Percentiles rank a stretch among this genome's conserved stretches.
These are phyloP conservation scores for Platysternon megacephalum DNA, from an alignment of 2,113 vertebrate genomes.

Conservation along the genomic window DNA sequence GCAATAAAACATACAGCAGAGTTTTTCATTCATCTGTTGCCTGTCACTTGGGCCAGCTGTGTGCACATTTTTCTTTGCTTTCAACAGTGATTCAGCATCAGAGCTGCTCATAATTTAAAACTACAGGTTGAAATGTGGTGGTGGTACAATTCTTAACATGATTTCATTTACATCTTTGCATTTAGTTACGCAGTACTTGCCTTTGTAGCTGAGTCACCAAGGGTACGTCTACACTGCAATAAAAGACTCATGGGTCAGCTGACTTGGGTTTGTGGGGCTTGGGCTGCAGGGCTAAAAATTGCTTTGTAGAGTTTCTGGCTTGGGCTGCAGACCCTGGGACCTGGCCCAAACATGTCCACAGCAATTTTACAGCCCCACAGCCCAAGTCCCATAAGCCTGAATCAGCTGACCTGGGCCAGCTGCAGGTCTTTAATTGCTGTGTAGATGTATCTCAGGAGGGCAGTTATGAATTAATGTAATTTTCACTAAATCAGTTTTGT, in stretches of 20 bases:
- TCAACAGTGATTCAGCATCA: not conserved
- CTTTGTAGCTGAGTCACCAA: not conserved
- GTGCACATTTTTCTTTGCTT: not conserved
- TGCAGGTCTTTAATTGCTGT: not conserved
- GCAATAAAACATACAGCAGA: not conserved
- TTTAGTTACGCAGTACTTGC: not conserved
- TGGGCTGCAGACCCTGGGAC: not conserved
- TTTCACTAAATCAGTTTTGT: conserved; percentile 19
- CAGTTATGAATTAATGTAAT: conserved; percentile 33
- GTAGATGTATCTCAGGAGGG: not conserved
- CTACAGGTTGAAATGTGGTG: not conserved
- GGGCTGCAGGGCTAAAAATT: not conserved
- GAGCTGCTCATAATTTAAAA: not conserved
- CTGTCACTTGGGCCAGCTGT: not conserved
- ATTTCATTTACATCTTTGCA: not conserved
- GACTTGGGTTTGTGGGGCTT: not conserved
- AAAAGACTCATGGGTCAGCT: not conserved
- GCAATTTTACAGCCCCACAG: not conserved
- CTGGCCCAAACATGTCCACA: not conserved
- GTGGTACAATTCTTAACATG: not conserved
- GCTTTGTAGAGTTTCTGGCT: not conserved
- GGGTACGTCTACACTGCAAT: not conserved
- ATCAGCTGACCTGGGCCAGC: not conserved
- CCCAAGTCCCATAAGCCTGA: not conserved
- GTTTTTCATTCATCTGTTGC: not conserved